phyloP scores from a whole-genome alignment of 2,113 vertebrate genomes.

The Rhipidura dahli region DNA sequence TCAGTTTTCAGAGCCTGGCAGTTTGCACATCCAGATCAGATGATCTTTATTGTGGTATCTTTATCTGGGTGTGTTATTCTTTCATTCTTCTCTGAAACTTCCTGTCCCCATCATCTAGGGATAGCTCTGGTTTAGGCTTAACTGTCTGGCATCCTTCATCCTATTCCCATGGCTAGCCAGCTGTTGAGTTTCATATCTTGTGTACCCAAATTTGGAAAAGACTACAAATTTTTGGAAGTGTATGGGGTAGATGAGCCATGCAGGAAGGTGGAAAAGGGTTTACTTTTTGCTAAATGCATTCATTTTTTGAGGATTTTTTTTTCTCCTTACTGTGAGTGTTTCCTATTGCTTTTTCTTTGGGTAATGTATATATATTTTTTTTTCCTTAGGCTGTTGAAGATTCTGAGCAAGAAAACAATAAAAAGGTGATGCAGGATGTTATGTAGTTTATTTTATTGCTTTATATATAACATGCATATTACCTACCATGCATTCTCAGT shows the following conservation, averaged over 20 bases:
- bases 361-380: constrained; percentile 70
- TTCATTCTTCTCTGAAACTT: neutral
- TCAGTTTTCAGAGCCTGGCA: neutral
- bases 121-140: neutral
- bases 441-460: constrained; percentile 35
- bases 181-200: neutral
- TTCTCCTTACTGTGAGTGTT: constrained; percentile 17
- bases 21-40: neutral
- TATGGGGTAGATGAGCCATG: neutral
- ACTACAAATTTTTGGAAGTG: neutral
- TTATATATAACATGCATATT: constrained; percentile 4
- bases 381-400: constrained; percentile 85
- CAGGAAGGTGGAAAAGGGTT: neutral
- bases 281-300: neutral
- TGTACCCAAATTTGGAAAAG: neutral
- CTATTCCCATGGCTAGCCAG: neutral
- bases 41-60: neutral
- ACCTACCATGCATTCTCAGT: neutral
- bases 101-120: neutral
- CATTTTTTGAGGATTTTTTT: neutral
- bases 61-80: neutral
- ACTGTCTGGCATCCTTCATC: neutral
- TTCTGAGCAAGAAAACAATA: constrained; percentile 93
- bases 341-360: constrained; percentile 47
- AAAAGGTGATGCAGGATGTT: constrained; percentile 83